These are phyloP conservation scores for Drosophila seclusa DNA, from an alignment of 2,888 invertebrate genomes.

Conservation along the genomic window DNA sequence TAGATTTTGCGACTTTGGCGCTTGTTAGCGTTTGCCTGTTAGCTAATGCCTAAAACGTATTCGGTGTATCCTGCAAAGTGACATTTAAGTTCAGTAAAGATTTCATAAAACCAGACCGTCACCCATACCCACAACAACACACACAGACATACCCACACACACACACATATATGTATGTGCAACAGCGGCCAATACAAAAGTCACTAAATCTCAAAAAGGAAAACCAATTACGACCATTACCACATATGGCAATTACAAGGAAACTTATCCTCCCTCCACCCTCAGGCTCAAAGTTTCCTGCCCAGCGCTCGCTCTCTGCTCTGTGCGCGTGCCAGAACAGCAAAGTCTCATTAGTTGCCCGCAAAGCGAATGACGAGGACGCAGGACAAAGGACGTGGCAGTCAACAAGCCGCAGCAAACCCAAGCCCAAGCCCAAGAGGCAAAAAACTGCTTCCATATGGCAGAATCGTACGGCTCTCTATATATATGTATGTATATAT, in stretches of 20 bases:
- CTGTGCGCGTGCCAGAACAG: constrained; percentile 66
- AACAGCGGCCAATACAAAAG: constrained; percentile 69
- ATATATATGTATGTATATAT: constrained; percentile 2
- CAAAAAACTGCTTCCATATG: constrained; percentile 16
- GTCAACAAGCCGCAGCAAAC: constrained; percentile 31
- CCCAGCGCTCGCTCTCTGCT: not conserved
- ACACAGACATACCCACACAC: too few species aligned
- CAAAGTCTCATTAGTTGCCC: constrained; percentile 76
- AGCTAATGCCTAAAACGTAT: constrained; percentile 77
- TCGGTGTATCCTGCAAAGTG: constrained; percentile 67
- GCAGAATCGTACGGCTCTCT: constrained; percentile 4
- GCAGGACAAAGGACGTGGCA: constrained; percentile 24
- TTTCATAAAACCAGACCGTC: constrained; percentile 45
- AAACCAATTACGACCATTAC: constrained; percentile 78
- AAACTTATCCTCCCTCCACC: constrained; percentile 41
- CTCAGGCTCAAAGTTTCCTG: not conserved
- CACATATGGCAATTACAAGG: constrained; percentile 77
- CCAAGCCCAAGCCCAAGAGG: constrained; percentile 7
- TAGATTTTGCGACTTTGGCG: constrained; percentile 75
- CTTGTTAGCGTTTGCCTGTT: constrained; percentile 74
- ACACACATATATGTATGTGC: constrained; percentile 20
- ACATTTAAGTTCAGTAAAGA: constrained; percentile 69
- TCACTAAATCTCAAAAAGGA: constrained; percentile 77
- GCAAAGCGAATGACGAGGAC: constrained; percentile 54
- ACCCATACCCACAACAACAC: not conserved